Percentiles rank a stretch among this genome's conserved stretches.
These are phyloP conservation scores for Polydesmus complanatus DNA, from an alignment of 2,888 invertebrate species.

Conservation along the genomic window DNA sequence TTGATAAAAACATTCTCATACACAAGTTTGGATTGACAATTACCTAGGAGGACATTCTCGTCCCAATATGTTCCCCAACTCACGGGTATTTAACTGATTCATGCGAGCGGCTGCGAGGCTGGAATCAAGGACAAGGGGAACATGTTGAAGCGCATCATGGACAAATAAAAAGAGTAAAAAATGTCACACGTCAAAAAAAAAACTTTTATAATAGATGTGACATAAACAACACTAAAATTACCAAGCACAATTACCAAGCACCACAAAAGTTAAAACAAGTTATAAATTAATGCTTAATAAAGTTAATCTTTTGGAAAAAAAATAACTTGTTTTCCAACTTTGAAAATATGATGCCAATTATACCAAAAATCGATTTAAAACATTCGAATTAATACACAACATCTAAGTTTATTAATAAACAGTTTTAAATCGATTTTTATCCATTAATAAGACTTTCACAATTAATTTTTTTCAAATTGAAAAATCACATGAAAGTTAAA, in stretches of 20 bases:
- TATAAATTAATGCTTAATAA: no score
- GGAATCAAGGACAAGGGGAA: neutral
- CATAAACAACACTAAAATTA: neutral
- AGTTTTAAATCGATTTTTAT: no score
- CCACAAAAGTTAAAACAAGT: constrained; percentile 11
- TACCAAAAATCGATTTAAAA: no score
- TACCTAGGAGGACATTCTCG: constrained; percentile 14
- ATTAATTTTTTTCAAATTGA: no score
- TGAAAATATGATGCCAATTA: no score
- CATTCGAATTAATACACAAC: no score
- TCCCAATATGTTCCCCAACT: constrained; percentile 12
- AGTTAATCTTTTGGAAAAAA: no score
- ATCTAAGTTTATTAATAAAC: no score
- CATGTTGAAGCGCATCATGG: constrained; percentile 10
- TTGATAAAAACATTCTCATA: neutral
- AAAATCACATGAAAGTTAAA: no score
- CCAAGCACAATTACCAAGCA: neutral
- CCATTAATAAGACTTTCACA: no score
- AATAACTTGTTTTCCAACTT: no score
- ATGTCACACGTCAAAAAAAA: neutral
- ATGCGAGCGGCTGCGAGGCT: constrained; percentile 16
- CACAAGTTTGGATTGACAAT: neutral
- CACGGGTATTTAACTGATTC: constrained; percentile 14
- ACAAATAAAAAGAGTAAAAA: neutral
- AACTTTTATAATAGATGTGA: neutral